These are phyloP conservation scores for Catharus ustulatus DNA, from an alignment of 2,797 vertebrate genomes.

Conservation along the genomic window DNA sequence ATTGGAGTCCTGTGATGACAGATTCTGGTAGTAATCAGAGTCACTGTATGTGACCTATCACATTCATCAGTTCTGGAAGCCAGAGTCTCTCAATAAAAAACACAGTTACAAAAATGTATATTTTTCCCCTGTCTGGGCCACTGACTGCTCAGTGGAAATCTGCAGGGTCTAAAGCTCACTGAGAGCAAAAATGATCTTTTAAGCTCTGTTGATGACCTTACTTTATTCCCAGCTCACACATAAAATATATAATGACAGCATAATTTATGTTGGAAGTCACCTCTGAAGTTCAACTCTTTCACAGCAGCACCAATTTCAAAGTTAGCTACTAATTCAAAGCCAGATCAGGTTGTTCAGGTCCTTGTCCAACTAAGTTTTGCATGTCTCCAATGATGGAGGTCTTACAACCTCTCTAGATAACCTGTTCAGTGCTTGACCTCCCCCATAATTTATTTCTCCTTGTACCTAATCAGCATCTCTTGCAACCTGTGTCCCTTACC, in stretches of 20 bases:
- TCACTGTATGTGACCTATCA: not conserved
- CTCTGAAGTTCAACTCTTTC: not conserved
- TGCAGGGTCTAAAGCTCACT: not conserved
- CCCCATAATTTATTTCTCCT: not conserved
- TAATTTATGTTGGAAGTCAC: not conserved
- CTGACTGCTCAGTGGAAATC: not conserved
- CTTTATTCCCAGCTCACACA: not conserved
- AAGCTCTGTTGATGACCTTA: not conserved
- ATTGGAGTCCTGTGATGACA: not conserved
- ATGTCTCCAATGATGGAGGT: rapidly evolving
- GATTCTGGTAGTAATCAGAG: not conserved
- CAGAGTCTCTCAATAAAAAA: not conserved
- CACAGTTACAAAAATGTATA: not conserved
- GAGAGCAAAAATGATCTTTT: not conserved
- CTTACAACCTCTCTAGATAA: not conserved
- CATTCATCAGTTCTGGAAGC: not conserved
- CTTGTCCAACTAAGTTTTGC: not conserved
- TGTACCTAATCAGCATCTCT: not conserved
- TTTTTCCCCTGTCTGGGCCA: not conserved
- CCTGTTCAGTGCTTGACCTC: not conserved
- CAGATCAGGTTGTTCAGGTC: not conserved
- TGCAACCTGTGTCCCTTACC: not conserved
- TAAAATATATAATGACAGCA: not conserved
- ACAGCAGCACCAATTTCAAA: not conserved
- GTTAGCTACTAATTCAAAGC: constrained; percentile 1